These are phyloP conservation scores for Melanophora roralis DNA, from an alignment of 2,888 invertebrate species.

Conservation along the genomic window DNA sequence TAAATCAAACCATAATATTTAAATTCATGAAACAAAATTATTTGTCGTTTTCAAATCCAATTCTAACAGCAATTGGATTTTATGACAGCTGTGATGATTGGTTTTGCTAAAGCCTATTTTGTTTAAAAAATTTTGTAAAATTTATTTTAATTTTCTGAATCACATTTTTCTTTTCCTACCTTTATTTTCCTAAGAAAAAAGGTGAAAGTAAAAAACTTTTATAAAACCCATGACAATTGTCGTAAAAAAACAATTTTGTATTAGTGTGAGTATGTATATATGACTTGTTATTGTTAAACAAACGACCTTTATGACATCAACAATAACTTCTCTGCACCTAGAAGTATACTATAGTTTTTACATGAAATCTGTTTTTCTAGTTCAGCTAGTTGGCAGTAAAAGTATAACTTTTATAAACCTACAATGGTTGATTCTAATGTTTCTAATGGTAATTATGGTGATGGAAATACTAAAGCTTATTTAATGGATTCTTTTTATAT, in stretches of 20 bases:
- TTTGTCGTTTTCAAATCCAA: no score
- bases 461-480: conserved; percentile 29
- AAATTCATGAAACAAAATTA: no score
- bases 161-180: no score
- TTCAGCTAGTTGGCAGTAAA: not conserved
- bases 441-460: not conserved
- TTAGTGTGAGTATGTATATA: not conserved
- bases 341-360: not conserved
- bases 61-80: no score
- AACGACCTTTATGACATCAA: not conserved
- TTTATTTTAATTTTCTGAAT: not conserved
- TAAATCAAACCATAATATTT: no score
- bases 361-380: not conserved
- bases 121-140: no score
- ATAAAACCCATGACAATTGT: conserved; percentile 48
- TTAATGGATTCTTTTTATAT: conserved; percentile 37
- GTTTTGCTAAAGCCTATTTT: not conserved
- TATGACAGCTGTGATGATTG: no score
- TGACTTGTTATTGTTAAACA: not conserved
- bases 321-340: not conserved
- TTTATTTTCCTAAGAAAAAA: no score
- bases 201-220: not conserved
- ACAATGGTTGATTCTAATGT: not conserved
- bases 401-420: no score
- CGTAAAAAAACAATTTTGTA: conserved; percentile 1